Evolutionary conservation across 2,113 vertebrate genomes (phyloP), one percentile per base, ranked within the genome.

Genomic region (Calidris pygmaea): DNA sequence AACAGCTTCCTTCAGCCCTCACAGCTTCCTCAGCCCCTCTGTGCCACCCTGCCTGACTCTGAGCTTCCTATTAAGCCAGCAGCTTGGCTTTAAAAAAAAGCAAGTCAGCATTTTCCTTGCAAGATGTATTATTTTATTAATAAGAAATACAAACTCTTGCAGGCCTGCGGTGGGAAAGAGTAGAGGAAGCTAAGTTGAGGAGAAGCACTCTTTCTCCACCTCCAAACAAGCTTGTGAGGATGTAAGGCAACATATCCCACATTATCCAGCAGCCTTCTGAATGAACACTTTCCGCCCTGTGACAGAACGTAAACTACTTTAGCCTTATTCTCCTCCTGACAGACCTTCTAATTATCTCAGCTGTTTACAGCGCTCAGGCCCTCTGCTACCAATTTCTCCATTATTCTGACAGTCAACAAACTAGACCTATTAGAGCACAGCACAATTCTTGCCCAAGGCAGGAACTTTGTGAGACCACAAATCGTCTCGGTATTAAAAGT

Each of bases 351-450:
- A 99, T 99, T 98, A 99, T 98, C 98, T 98, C 96, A 95, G 94
- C 98, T 98, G 98, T 98, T 98, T 98, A 98, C 98, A 97, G 98
- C 92, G n/a, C 95, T 96, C 96, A 95, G 97, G 97, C 98, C 97
- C 98, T 98, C 98, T 93, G 91, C 98, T 98, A 94, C 98, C 98
- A 96, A 98, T 99, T 99, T 98, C 99, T 99, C 98, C 98, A 98
- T 99, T 98, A 98, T 99, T 98, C 98, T 98, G 98, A 99, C 98
- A 99, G 98, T 98, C 98, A 98, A 98, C 98, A 98, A 98, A 99
- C 98, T 98, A 98, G 98, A 96, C 98, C 98, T 98, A 98, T 98
- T 98, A 98, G 98, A 98, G 97, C 97, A 90, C 96, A 94, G 97
- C 97, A 97, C 97, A 98, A 98, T 97, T 97, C 97, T 91, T 90